Evolutionary conservation across 1,140 invertebrate species (phyloP).

Genomic region (Delia radicum): DNA sequence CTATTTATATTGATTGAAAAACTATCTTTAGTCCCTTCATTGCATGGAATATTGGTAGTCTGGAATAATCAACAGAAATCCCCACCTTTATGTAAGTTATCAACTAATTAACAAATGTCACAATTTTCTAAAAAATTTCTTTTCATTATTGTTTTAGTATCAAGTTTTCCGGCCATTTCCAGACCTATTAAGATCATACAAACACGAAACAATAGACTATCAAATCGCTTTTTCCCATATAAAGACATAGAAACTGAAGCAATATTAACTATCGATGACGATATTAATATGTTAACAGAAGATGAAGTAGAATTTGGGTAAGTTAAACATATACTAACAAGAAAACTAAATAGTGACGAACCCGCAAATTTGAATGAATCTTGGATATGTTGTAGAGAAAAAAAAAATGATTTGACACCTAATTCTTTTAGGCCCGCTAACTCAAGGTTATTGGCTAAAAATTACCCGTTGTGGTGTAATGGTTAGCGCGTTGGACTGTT

Average conservation of each 20-base stretch:
- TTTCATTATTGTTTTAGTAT: constrained; percentile 60
- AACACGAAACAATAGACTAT: constrained; percentile 89
- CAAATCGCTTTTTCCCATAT: constrained; percentile 92
- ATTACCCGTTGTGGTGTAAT: too few relatives aligned
- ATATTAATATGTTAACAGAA: constrained; percentile 90
- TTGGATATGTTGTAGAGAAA: too few relatives aligned
- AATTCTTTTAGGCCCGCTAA: too few relatives aligned
- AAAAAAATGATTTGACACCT: too few relatives aligned
- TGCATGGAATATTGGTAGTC: constrained; percentile 84
- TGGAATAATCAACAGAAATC: constrained; percentile 92
- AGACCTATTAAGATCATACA: constrained; percentile 89
- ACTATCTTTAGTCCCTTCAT: constrained; percentile 77
- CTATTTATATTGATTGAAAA: constrained; percentile 83
- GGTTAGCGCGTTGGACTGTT: too few relatives aligned
- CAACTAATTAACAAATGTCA: constrained; percentile 28
- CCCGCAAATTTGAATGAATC: background rate
- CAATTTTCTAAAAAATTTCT: background rate
- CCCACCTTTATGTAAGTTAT: constrained; percentile 72
- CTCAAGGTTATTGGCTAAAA: too few relatives aligned
- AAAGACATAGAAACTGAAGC: constrained; percentile 92
- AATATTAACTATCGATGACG: constrained; percentile 88
- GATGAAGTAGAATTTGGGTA: constrained; percentile 92
- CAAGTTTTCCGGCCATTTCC: constrained; percentile 82
- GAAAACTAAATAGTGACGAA: background rate
- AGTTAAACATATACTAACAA: too few relatives aligned